Conservation (phyloP, 2,797 vertebrate genomes). For the Scolopax bukidnonensis region DNA sequence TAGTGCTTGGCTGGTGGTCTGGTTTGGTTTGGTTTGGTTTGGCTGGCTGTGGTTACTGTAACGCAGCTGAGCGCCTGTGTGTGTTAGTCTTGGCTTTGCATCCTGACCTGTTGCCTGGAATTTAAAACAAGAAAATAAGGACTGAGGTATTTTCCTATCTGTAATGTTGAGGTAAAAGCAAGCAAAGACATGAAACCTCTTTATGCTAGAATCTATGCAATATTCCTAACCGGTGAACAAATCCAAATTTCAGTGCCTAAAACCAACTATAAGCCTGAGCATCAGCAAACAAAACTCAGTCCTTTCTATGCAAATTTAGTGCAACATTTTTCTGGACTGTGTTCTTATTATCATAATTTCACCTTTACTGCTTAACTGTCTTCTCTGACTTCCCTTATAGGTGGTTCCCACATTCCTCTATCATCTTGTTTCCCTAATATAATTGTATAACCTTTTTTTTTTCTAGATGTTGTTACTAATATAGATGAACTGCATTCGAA, state of each 20-base stretch:
- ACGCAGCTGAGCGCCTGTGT: not conserved
- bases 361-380: not conserved
- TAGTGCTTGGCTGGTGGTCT: accelerated
- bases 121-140: not conserved
- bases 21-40: not conserved
- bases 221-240: not conserved
- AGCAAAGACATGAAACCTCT: not conserved
- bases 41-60: not conserved
- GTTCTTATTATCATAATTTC: not conserved
- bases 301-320: not conserved
- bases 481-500: not conserved
- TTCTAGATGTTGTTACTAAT: not conserved
- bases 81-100: not conserved
- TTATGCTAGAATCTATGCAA: not conserved
- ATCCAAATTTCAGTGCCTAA: not conserved
- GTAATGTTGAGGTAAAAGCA: not conserved
- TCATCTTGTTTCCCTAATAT: not conserved
- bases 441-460: not conserved
- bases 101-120: not conserved
- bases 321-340: not conserved
- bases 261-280: not conserved
- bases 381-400: not conserved
- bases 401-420: not conserved
- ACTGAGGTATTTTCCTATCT: not conserved
- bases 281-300: not conserved